A percentile compares a stretch with the other conserved stretches of the same genome.
phyloP scores from a whole-genome alignment of 2,797 vertebrate genomes.

The Phrynocephalus vlangalii region DNA sequence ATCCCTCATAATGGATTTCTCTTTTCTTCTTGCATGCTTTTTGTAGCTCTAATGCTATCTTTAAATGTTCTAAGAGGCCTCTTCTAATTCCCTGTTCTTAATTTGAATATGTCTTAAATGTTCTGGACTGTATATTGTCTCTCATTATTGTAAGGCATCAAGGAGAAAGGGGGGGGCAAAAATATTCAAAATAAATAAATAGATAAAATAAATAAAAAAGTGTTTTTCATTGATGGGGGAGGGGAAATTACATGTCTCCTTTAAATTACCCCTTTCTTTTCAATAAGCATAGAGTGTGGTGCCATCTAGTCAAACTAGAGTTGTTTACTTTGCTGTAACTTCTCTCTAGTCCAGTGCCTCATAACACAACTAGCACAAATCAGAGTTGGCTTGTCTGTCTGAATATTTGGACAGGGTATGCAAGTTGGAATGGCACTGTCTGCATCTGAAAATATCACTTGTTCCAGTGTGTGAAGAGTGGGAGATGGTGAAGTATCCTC shows the following conservation, averaged over 20 bases:
- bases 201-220: conserved; percentile 9
- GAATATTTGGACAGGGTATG: conserved; percentile 51
- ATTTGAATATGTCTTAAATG: too few species aligned
- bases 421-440: conserved; percentile 52
- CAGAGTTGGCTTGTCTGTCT: conserved; percentile 53
- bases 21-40: too few species aligned
- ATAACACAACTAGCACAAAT: conserved; percentile 60
- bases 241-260: not conserved
- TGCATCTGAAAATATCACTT: conserved; percentile 36
- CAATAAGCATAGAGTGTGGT: not conserved
- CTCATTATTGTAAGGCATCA: too few species aligned
- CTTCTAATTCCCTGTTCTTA: too few species aligned
- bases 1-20: too few species aligned
- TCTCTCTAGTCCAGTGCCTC: conserved; percentile 41
- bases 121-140: too few species aligned
- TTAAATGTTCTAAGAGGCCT: too few species aligned
- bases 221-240: conserved; percentile 60
- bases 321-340: not conserved
- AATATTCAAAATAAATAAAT: too few species aligned
- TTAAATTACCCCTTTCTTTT: not conserved
- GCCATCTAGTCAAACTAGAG: not conserved
- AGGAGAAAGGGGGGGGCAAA: too few species aligned
- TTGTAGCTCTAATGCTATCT: too few species aligned
- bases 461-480: conserved; percentile 53
- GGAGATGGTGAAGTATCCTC: conserved; percentile 51